Evolutionary conservation across 2,113 vertebrate species (phyloP), one percentile per base, ranked within the genome.

Genomic region (Scalopus aquaticus): DNA sequence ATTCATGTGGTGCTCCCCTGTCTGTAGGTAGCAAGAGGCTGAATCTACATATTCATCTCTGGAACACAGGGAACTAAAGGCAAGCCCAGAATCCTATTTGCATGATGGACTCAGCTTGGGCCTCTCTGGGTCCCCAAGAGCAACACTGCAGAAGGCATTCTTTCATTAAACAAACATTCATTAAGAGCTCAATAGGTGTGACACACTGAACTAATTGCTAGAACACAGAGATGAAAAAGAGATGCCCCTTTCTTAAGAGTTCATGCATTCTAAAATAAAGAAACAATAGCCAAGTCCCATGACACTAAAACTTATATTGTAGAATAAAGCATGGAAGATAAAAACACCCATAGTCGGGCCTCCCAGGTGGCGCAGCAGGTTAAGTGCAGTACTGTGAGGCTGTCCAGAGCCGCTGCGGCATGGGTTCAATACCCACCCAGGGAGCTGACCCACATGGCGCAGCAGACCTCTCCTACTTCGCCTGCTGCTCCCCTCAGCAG

Each of bases 161-260:
- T 95, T 91, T 77, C 12, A 93, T 65, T 79, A 91, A 93, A 90
- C 8, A 73, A 95, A 74, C 39, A 96, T 65, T 46, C 26, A 80
- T 72, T 83, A 94, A 81, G 37, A 93, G 67, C 44, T 35, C 62
- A 87, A 28, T 62, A 60, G 51, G 32, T 81, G 42, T 3, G 46
- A 80, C 82, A 54, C 13, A 60, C 30, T 73, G 4, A 44, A 65
- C 37, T 92, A 83, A 80, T 30, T 76, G 17, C 30, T 93, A 28
- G 16, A 93, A 79, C 16, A 81, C 32, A 89, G 35, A 91, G 28
- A 90, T 78, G 6, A 46, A 76, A 82, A 94, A 82, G 6, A 69
- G 3, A 42, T 51, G 11, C 4, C 30, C 15, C 46, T 84, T 84
- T 90, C 32, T 56, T 58, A 79, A 83, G 76, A 83, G 65, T 77